phyloP scores from a whole-genome alignment of 2,797 vertebrate species.

The Telmatherina bonti region DNA sequence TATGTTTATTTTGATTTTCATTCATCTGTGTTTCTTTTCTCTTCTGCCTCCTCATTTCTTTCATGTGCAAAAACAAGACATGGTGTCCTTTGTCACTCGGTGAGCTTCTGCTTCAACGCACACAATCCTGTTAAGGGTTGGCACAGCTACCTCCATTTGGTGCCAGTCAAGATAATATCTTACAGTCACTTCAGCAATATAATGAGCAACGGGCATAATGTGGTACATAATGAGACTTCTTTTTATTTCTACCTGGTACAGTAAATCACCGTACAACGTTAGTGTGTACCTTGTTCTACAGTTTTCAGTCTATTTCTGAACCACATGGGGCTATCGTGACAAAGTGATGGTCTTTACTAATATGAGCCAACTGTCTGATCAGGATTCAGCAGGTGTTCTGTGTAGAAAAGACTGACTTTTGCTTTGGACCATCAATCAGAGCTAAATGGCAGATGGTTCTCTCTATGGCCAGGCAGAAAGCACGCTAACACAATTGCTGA shows the following conservation, averaged over 20 bases:
- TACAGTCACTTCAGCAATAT: conserved; percentile 69
- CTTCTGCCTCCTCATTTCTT: conserved; percentile 19
- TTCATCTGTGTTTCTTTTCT: conserved; percentile 18
- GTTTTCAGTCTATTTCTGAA: conserved; percentile 37
- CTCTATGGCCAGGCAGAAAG: conserved; percentile 79
- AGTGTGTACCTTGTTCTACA: conserved; percentile 46
- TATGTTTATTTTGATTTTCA: conserved; percentile 27
- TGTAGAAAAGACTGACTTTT: conserved; percentile 68
- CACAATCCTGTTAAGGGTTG: conserved; percentile 82
- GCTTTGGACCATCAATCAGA: conserved; percentile 80
- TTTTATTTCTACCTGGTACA: conserved; percentile 51
- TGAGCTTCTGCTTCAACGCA: conserved; percentile 77
- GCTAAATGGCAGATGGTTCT: conserved; percentile 85
- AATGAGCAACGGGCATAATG: conserved; percentile 57
- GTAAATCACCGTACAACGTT: conserved; percentile 41
- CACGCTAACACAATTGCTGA: conserved; percentile 79
- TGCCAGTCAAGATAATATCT: conserved; percentile 72
- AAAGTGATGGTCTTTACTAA: conserved; percentile 61
- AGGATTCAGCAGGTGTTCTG: conserved; percentile 77
- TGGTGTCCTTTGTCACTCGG: conserved; percentile 70
- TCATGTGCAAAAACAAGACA: conserved; percentile 59
- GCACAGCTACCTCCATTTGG: conserved; percentile 64
- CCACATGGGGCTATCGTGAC: conserved; percentile 50
- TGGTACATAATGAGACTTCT: conserved; percentile 58
- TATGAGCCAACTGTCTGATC: conserved; percentile 73